These are phyloP conservation scores for Heteromyza rotundicornis DNA, from an alignment of 2,888 invertebrate genomes.

Conservation along the genomic window DNA sequence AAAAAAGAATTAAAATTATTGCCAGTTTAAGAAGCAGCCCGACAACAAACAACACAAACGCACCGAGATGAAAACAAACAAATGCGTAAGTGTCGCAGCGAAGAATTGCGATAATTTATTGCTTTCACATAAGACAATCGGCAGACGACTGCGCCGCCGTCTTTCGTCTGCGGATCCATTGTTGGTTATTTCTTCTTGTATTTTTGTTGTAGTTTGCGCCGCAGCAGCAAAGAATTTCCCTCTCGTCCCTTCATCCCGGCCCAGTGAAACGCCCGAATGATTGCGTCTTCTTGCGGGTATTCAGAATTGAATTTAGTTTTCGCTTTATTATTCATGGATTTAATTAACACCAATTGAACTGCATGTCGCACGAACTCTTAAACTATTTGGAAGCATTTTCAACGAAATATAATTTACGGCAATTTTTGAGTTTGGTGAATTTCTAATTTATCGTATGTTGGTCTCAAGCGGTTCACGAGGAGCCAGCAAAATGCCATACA, in stretches of 20 bases:
- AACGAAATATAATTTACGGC: conserved; percentile 44
- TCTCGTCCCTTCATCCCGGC: neutral
- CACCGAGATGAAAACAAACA: conserved; percentile 18
- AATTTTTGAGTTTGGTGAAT: conserved; percentile 30
- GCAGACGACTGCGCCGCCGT: conserved; percentile 17
- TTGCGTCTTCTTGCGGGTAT: conserved; percentile 18
- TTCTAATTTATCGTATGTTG: conserved; percentile 34
- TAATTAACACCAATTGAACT: conserved; percentile 64
- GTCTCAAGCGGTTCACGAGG: neutral
- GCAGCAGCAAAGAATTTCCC: neutral
- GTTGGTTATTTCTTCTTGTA: no score
- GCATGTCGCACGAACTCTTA: conserved; percentile 51
- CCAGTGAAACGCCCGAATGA: conserved; percentile 30
- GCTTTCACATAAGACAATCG: conserved; percentile 49
- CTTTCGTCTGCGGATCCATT: neutral
- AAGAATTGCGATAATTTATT: conserved; percentile 56
- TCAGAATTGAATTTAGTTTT: conserved; percentile 12
- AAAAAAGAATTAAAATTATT: conserved; percentile 39
- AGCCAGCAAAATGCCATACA: no score
- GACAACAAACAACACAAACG: conserved; percentile 36
- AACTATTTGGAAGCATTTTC: conserved; percentile 44
- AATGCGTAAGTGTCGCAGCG: conserved; percentile 45
- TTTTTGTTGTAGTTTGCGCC: neutral
- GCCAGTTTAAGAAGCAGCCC: conserved; percentile 24
- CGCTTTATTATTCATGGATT: conserved; percentile 58